Base-by-base conservation (phyloP, 2,888 invertebrate species). In the Caenorhabditis sp. region DNA sequence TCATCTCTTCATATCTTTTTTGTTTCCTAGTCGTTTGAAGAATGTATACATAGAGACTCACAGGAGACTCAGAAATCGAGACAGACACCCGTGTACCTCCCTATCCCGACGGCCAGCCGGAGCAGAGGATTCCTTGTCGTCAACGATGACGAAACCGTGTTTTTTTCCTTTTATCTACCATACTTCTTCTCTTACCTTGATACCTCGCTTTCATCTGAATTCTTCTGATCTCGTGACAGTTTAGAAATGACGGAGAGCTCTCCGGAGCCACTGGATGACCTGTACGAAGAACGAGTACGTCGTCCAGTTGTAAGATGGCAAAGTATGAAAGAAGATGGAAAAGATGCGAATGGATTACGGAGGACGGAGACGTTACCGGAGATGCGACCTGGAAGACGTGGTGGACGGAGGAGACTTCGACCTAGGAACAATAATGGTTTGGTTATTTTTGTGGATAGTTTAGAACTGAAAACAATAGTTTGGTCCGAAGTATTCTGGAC, bases 191-290 rank as follows among this genome's bases (percentile, higher is more conserved):
- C 31, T 10, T 49, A 54, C 14, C 26, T 26, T 66, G 14, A 26
- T 7, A 24, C 16, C 10, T 31, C 26, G 7, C 35, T 38, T 14
- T 19, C 49, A 26, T 38, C 41, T 22, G 19, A 10, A 28, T 54
- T 14, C 22, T 16, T 58, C 49, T 35, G 8, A 38, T 10, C 22
- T 22, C 14, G 8, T 54, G 54, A 54, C 35, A 51, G 35, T 59
- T 68, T 31, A 77, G 80, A 64, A 74, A 85, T 85, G 85, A 84
- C 84, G 63, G 86, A 86, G 56, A 86, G 86, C 74, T 87, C 87
- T 49, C 87, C 87, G 70, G 87, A 87, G 72, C 86, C 86, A 56
- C 69, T 87, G 64, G 87, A 87, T 69, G 86, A 87, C 22, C 31
- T 87, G 51, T 81, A 86, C 63, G 82, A 82, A 56, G 76, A 68